phyloP scores from a whole-genome alignment of 2,797 vertebrate species.

The Pyrocephalus nanus region DNA sequence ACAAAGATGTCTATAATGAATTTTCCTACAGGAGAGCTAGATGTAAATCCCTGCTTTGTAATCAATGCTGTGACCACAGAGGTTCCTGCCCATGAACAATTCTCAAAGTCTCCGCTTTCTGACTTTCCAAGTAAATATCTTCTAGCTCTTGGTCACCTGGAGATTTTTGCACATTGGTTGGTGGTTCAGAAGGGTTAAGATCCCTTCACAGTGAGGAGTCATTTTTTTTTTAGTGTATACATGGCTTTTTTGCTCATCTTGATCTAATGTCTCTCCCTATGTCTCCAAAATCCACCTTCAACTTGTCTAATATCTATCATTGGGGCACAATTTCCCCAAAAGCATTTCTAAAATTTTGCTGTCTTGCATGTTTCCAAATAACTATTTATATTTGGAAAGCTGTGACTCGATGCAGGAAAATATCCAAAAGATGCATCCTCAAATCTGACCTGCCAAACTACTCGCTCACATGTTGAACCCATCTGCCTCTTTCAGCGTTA shows the following conservation, averaged over 20 bases:
- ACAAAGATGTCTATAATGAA: not conserved
- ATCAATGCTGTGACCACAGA: not conserved
- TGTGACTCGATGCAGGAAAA: not conserved
- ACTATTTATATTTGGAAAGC: not conserved
- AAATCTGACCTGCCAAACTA: not conserved
- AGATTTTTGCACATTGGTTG: not conserved
- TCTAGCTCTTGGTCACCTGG: not conserved
- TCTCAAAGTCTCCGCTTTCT: fast-evolving
- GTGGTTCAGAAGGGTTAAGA: not conserved
- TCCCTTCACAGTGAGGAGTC: not conserved
- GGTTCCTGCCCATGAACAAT: not conserved
- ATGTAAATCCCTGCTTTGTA: fast-evolving
- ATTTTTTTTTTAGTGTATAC: not conserved
- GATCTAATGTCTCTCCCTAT: not conserved
- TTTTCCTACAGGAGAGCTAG: not conserved
- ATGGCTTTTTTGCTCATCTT: not conserved
- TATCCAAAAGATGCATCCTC: not conserved
- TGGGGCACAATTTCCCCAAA: not conserved
- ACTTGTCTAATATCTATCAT: not conserved
- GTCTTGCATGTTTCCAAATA: not conserved
- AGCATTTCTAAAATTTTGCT: not conserved
- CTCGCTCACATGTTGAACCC: fast-evolving
- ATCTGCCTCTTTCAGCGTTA: not conserved
- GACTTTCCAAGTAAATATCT: not conserved
- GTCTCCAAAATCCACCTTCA: not conserved